Evolutionary conservation across 2,888 invertebrate species (phyloP).

Genomic region (Aspidapion aeneum): DNA sequence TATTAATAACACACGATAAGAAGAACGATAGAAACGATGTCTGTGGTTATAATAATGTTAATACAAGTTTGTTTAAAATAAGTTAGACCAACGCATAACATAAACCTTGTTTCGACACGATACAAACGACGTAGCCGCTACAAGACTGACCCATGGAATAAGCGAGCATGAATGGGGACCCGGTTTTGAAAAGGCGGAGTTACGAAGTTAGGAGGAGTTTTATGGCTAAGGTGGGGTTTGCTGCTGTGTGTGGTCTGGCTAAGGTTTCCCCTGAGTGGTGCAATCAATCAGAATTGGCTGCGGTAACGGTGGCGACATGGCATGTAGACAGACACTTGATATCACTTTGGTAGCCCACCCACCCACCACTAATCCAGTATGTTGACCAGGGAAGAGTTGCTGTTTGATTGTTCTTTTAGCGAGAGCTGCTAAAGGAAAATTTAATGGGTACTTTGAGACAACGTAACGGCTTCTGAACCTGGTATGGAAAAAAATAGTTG

Average conservation of each 20-base stretch:
- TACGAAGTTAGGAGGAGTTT: constrained; percentile 19
- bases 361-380: too few species aligned
- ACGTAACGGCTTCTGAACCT: too few species aligned
- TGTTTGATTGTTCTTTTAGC: too few species aligned
- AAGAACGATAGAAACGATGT: constrained; percentile 4
- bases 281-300: constrained; percentile 48
- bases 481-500: too few species aligned
- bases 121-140: constrained; percentile 31
- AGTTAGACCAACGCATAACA: constrained; percentile 12
- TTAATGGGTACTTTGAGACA: too few species aligned
- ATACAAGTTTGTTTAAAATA: constrained; percentile 13
- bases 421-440: too few species aligned
- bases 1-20: too few species aligned
- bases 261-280: constrained; percentile 46
- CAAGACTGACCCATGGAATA: constrained; percentile 37
- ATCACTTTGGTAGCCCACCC: constrained; percentile 43
- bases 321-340: constrained; percentile 51
- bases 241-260: constrained; percentile 46
- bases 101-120: constrained; percentile 16
- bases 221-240: constrained; percentile 19
- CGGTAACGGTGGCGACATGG: constrained; percentile 51
- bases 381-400: constrained; percentile 43
- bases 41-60: too few species aligned
- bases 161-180: constrained; percentile 13
- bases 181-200: constrained; percentile 26